Base-by-base conservation (phyloP, 2,113 vertebrate genomes). In the Rafetus swinhoei region DNA sequence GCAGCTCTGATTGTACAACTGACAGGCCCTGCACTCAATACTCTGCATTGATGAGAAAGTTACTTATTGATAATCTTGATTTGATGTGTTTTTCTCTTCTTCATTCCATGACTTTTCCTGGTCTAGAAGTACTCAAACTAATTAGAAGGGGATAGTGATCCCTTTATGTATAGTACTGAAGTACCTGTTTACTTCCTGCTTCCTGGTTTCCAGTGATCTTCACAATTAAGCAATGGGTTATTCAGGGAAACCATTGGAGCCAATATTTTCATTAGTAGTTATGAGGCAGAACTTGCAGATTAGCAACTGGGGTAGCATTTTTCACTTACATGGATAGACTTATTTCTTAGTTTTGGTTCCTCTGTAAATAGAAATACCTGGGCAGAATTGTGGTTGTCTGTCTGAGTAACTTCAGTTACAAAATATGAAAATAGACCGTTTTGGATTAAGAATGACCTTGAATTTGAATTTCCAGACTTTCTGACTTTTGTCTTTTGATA, bases 21-120 rank as follows among this genome's bases (percentile, higher is more conserved):
- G 92, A 79, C 87, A 94, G 94, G 87, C 91, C 80, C 93, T 85
- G 82, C 45, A 19, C 82, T 87, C 82, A 74, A 55, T 81, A 52
- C 39, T 76, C 35, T 45, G 21, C 22, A 45, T 76, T 45, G 45
- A 45, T 45, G 45, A 45, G 45, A 45, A 45, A 45, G 5, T 45
- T 45, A 6, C 45, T 7, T 77, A 22, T 50, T 45, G 74, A 21
- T 77, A 25, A 25, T 77, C 32, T 77, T 45, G 24, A 25, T 50
- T 50, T 45, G 24, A 25, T 50, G 25, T 45, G 22, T 77, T 24
- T 50, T 45, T 77, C 39, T 50, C 74, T 21, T 25, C 5, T 50
- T 50, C 35, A 45, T 21, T 22, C 24, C 13, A 50, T 50, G 72
- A 39, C 72, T 77, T 77, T 50, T 77, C 74, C 74, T 25, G 12